phyloP scores from a whole-genome alignment of 2,888 invertebrate genomes.

The Melangyna quadrimaculata region DNA sequence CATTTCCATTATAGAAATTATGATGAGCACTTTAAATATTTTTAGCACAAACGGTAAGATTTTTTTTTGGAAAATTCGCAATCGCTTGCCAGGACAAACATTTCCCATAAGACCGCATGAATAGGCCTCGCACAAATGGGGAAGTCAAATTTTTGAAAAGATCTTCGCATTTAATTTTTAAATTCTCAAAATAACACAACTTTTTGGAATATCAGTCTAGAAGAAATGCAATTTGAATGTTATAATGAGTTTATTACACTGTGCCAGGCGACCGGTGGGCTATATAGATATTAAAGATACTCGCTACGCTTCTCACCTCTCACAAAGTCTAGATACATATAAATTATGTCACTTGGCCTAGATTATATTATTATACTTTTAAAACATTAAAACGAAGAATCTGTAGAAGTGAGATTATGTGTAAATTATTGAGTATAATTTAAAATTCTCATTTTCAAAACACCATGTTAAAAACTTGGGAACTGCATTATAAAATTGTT shows the following conservation, averaged over 20 bases:
- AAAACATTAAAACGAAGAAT: background rate
- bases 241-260: background rate
- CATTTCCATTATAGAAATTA: slow-evolving; percentile 6
- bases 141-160: slow-evolving; percentile 4
- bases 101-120: background rate
- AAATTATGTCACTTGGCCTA: slow-evolving; percentile 4
- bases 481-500: background rate
- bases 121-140: background rate
- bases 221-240: background rate
- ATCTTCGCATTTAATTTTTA: background rate
- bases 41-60: background rate
- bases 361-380: background rate
- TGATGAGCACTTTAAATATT: slow-evolving; percentile 28
- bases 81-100: slow-evolving; percentile 3
- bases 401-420: background rate
- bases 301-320: background rate
- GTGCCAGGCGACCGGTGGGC: no score
- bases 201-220: background rate
- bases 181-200: background rate
- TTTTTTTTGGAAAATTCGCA: slow-evolving; percentile 9
- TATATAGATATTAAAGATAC: background rate
- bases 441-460: background rate
- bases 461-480: background rate
- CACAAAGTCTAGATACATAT: background rate
- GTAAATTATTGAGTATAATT: background rate